Base-by-base conservation (phyloP, 2,888 invertebrate genomes). In the Cosmia trapezina region DNA sequence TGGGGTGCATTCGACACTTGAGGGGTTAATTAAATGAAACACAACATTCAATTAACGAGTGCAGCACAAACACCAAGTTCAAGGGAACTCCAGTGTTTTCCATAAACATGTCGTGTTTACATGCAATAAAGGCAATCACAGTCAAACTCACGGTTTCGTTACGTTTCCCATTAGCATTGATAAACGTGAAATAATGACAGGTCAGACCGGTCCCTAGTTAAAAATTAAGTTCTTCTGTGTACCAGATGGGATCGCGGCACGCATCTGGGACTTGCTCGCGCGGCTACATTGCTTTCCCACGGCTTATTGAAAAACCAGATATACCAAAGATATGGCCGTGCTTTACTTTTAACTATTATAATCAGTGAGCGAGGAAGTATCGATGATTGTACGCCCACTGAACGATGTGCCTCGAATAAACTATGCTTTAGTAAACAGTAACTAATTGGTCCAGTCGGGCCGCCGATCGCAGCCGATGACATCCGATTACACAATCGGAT, bases 201-300 rank as follows among this genome's bases (percentile, higher is more conserved):
- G 88, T 84, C 83, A 62, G 81, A 93, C 92, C 91, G 91, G 92
- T 92, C 85, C 71, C 82, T 88, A 88, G 89, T 91, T 92, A 89
- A 91, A 93, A 92, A 91, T 92, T 90, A 89, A 91, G 88, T 91
- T 91, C 89, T 92, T 90, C 88, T 89, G 89, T 87, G 87, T 88
- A 87, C 89, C 91, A 92, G 90, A 92, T 91, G 91, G 86, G 89
- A 88, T 89, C 88, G 87, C 65, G 75, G 87, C 88, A 83, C 87
- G 89, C 89, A 89, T 89, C 86, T 89, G 87, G 81, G 70, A 53
- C 61, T 69, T 53, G 65, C 83, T 77, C 80, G 76, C 84, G 84
- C 85, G 76, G 79, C 89, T 81, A 85, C 93, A 93, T 93, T 92
- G 89, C 91, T 91, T 94, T 95, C 95, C 94, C 95, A 95, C 95